phyloP scores from a whole-genome alignment of 1,140 invertebrate species.

The Reticulitermes speratus region DNA sequence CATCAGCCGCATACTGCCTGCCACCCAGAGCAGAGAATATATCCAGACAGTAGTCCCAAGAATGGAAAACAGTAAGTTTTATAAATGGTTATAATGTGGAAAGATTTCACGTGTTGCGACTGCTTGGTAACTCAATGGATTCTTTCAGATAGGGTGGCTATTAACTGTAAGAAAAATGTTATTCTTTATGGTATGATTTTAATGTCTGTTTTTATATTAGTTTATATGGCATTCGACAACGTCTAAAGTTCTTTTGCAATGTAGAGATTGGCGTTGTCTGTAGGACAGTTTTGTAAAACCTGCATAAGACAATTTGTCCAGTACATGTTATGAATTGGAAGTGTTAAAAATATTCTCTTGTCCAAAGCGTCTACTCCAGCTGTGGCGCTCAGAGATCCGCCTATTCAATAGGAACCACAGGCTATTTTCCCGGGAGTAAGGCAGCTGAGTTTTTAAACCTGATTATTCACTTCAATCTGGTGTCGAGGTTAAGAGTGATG shows the following conservation, averaged over 20 bases:
- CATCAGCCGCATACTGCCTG: conserved; percentile 11
- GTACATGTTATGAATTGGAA: background rate
- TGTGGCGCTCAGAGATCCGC: too few species aligned
- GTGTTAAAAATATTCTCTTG: too few species aligned
- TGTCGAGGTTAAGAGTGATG: too few species aligned
- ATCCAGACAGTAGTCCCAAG: background rate
- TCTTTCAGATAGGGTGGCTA: conserved; percentile 3
- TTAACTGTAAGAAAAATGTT: background rate
- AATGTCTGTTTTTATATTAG: background rate
- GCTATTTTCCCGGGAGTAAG: too few species aligned
- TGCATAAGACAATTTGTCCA: background rate
- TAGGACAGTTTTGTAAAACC: background rate
- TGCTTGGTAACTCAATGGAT: background rate
- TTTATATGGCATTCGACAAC: background rate
- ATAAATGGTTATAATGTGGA: background rate
- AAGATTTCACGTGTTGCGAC: background rate
- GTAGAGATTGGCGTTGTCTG: background rate
- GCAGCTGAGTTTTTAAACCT: too few species aligned
- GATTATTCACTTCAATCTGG: too few species aligned
- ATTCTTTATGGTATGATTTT: conserved; percentile 2
- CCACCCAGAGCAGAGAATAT: background rate
- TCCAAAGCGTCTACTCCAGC: too few species aligned
- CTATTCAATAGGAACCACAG: too few species aligned
- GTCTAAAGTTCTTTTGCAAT: background rate
- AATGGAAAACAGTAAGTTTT: background rate